phyloP scores from a whole-genome alignment of 2,888 invertebrate species.

The Dorcus hopei region DNA sequence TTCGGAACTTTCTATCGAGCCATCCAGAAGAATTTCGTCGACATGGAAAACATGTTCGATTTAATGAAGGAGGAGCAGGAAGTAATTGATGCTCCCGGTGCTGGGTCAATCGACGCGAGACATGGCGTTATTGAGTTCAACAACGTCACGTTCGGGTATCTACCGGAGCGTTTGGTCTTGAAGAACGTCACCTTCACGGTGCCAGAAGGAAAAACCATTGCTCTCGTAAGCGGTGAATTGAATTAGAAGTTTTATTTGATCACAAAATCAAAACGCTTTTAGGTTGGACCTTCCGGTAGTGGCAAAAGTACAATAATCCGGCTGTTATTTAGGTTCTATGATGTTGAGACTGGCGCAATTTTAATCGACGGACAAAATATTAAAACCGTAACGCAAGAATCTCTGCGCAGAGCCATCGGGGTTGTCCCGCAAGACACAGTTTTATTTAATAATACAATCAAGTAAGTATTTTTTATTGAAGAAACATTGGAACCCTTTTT shows the following conservation, averaged over 20 bases:
- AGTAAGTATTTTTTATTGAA: slow-evolving; percentile 48
- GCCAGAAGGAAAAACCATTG: slow-evolving; percentile 81
- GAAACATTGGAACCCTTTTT: too few relatives aligned
- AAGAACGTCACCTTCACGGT: slow-evolving; percentile 76
- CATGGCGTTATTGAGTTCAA: slow-evolving; percentile 81
- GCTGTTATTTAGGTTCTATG: slow-evolving; percentile 93
- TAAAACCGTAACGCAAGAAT: slow-evolving; percentile 77
- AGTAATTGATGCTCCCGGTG: slow-evolving; percentile 79
- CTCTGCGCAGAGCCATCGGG: slow-evolving; percentile 80
- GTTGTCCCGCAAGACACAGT: slow-evolving; percentile 98
- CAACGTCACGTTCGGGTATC: slow-evolving; percentile 87
- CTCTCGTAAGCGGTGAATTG: slow-evolving; percentile 56
- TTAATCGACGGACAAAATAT: slow-evolving; percentile 88
- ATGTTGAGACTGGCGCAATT: slow-evolving; percentile 84
- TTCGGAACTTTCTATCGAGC: slow-evolving; percentile 98
- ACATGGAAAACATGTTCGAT: slow-evolving; percentile 99
- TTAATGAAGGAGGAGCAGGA: slow-evolving; percentile 84
- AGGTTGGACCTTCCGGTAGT: slow-evolving; percentile 86
- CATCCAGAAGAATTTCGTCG: slow-evolving; percentile 95
- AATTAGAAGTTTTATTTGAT: slow-evolving; percentile 4
- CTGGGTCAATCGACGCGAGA: slow-evolving; percentile 65
- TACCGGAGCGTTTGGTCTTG: slow-evolving; percentile 72
- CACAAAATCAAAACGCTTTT: slow-evolving; percentile 1
- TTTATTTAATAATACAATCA: slow-evolving; percentile 88
- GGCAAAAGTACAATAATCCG: slow-evolving; percentile 97